Conservation (phyloP, 2,113 vertebrate species). For the Lutjanus erythropterus region DNA sequence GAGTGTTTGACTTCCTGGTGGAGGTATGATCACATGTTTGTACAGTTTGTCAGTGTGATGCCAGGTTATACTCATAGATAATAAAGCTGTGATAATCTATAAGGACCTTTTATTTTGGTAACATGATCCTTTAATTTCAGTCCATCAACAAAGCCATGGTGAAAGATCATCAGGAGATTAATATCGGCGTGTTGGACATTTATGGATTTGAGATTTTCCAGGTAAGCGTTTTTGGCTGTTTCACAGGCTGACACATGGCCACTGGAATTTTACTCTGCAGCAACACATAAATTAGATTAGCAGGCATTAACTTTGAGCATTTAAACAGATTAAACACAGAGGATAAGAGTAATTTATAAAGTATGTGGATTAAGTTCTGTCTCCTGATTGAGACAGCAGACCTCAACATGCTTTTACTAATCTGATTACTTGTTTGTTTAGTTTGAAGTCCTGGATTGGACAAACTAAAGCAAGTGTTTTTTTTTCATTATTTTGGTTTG, state of each 20-base stretch:
- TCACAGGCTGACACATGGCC: slow-evolving; percentile 11
- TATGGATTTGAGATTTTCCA: slow-evolving; percentile 99
- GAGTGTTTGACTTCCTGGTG: slow-evolving; percentile 95
- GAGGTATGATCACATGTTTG: slow-evolving; percentile 84
- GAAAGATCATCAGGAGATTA: slow-evolving; percentile 95
- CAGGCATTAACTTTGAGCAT: slow-evolving; percentile 51
- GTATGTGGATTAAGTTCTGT: slow-evolving; percentile 70
- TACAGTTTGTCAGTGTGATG: background rate
- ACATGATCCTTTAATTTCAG: slow-evolving; percentile 80
- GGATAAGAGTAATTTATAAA: slow-evolving; percentile 70
- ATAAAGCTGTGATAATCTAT: background rate
- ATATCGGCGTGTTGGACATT: slow-evolving; percentile 96
- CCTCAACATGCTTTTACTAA: slow-evolving; percentile 62
- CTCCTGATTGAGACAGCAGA: slow-evolving; percentile 68
- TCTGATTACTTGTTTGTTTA: slow-evolving; percentile 74
- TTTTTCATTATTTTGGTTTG: slow-evolving; percentile 19
- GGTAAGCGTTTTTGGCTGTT: slow-evolving; percentile 78
- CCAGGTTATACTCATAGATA: too few species aligned
- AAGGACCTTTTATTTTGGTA: background rate
- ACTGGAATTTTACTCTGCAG: slow-evolving; percentile 9
- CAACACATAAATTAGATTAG: slow-evolving; percentile 62
- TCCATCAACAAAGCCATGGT: slow-evolving; percentile 98
- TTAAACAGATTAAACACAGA: slow-evolving; percentile 70
- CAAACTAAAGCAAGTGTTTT: slow-evolving; percentile 16
- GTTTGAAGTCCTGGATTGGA: slow-evolving; percentile 27